Evolutionary conservation across 2,888 invertebrate genomes (phyloP).

Genomic region (Malthinus flaveolus): DNA sequence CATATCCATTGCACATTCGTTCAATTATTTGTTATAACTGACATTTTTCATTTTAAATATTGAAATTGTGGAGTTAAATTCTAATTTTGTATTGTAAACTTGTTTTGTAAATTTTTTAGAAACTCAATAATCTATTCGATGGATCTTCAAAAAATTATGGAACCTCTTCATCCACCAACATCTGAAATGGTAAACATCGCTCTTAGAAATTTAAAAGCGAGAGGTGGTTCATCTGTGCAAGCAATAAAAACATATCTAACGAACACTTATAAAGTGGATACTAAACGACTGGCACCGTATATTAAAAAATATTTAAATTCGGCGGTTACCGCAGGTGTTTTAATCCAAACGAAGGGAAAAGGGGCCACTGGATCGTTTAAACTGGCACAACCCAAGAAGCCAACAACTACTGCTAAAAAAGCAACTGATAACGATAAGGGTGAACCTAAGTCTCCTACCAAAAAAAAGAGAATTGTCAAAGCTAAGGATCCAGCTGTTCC

Average conservation of each 20-base stretch:
- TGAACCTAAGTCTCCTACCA: conserved; percentile 3
- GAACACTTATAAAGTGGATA: conserved; percentile 63
- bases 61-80: too few relatives aligned
- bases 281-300: conserved; percentile 60
- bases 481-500: conserved; percentile 21
- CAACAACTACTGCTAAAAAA: conserved; percentile 17
- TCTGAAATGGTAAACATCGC: conserved; percentile 63
- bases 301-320: conserved; percentile 64
- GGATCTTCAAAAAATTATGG: conserved; percentile 17
- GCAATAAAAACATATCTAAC: conserved; percentile 68
- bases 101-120: too few relatives aligned
- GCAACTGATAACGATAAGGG: background rate
- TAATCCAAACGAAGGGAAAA: conserved; percentile 62
- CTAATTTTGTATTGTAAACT: too few relatives aligned
- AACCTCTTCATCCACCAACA: conserved; percentile 59
- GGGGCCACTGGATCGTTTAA: conserved; percentile 60
- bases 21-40: too few relatives aligned
- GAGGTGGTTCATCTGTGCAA: conserved; percentile 60
- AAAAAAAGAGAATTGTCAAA: conserved; percentile 10
- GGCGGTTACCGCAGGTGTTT: conserved; percentile 58
- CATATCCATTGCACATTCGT: too few relatives aligned
- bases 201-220: conserved; percentile 58
- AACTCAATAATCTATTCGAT: too few relatives aligned
- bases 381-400: conserved; percentile 43
- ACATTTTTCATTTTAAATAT: too few relatives aligned